phyloP scores from a whole-genome alignment of 2,113 vertebrate genomes.

The Tauraco erythrolophus region DNA sequence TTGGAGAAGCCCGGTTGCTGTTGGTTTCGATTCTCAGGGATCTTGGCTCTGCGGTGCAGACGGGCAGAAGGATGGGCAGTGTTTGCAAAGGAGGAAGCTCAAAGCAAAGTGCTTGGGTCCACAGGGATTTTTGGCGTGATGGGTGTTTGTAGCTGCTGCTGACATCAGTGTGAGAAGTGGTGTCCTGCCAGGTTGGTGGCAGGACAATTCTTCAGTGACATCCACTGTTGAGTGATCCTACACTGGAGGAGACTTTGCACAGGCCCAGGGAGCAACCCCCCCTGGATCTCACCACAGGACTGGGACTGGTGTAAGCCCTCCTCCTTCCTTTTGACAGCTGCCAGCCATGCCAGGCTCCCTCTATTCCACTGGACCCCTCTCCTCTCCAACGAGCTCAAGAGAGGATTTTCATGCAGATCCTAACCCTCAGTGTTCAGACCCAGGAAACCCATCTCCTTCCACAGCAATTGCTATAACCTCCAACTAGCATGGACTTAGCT shows the following conservation, averaged over 20 bases:
- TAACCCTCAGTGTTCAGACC: background rate
- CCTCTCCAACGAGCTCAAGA: background rate
- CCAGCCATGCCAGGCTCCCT: background rate
- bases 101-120: background rate
- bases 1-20: background rate
- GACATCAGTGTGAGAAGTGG: background rate
- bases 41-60: background rate
- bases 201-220: background rate
- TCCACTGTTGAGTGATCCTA: background rate
- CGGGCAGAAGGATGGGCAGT: background rate
- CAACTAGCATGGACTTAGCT: background rate
- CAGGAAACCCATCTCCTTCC: background rate
- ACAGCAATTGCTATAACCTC: background rate
- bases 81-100: background rate
- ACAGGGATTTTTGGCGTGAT: rapidly evolving
- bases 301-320: background rate
- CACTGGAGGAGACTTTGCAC: background rate
- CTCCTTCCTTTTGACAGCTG: background rate
- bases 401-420: background rate
- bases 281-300: background rate
- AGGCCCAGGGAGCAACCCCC: background rate
- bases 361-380: background rate
- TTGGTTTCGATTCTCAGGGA: background rate
- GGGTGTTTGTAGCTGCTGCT: background rate
- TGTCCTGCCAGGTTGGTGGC: background rate